These are phyloP conservation scores for Amphipoea lucens DNA, from an alignment of 2,888 invertebrate species.

Conservation along the genomic window DNA sequence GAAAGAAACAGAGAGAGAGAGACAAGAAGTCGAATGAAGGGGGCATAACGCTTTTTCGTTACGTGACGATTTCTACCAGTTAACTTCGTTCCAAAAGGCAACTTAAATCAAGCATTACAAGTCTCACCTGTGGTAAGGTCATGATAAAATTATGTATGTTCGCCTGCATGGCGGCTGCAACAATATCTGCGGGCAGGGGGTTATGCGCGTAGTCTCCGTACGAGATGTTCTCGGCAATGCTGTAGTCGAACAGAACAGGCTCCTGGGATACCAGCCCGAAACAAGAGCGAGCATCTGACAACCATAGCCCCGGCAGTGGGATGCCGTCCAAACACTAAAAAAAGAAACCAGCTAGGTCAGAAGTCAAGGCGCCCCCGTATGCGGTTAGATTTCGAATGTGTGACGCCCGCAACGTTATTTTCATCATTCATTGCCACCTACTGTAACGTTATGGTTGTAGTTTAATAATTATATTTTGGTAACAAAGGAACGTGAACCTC, in stretches of 20 bases:
- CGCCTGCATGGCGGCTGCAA: slow-evolving; percentile 93
- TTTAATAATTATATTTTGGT: background rate
- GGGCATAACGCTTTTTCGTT: too few species aligned
- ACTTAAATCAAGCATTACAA: background rate
- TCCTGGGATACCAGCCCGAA: slow-evolving; percentile 91
- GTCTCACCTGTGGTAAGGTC: slow-evolving; percentile 91
- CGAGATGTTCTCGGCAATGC: slow-evolving; percentile 95
- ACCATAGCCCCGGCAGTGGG: slow-evolving; percentile 36
- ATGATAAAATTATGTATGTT: slow-evolving; percentile 95
- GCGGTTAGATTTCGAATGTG: background rate
- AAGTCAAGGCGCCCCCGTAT: background rate
- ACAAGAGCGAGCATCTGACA: slow-evolving; percentile 90
- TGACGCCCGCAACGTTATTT: background rate
- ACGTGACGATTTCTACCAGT: background rate
- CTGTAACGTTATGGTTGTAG: background rate
- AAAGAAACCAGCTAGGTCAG: background rate
- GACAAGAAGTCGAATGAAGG: too few species aligned
- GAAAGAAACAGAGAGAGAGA: too few species aligned
- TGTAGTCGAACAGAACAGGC: slow-evolving; percentile 95
- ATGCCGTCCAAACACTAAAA: slow-evolving; percentile 52
- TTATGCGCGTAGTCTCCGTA: slow-evolving; percentile 94
- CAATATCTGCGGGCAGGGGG: slow-evolving; percentile 92
- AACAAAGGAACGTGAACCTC: background rate
- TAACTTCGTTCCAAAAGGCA: background rate
- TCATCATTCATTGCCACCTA: background rate